These are phyloP conservation scores for Drosophila neotestacea DNA, from an alignment of 2,888 invertebrate genomes.

Conservation along the genomic window DNA sequence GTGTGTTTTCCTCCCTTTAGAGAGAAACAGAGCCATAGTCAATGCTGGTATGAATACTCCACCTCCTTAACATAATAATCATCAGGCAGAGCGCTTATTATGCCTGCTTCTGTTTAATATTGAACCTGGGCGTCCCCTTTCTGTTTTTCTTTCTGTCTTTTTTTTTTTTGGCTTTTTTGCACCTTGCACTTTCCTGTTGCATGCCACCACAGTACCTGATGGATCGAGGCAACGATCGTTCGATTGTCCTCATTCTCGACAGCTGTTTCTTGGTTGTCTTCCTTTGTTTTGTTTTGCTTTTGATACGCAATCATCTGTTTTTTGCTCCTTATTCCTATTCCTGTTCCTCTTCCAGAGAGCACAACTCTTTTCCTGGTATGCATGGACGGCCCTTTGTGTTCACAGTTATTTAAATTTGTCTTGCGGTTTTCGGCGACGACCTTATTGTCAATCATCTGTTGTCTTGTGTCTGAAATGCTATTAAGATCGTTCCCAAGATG, in stretches of 20 bases:
- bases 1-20: slow-evolving; percentile 3
- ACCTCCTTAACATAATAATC: slow-evolving; percentile 62
- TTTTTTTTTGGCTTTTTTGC: slow-evolving; percentile 51
- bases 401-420: slow-evolving; percentile 79
- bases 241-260: slow-evolving; percentile 60
- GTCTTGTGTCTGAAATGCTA: slow-evolving; percentile 42
- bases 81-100: slow-evolving; percentile 64
- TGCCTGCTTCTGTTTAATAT: slow-evolving; percentile 72
- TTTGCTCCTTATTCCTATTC: slow-evolving; percentile 24
- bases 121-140: slow-evolving; percentile 43
- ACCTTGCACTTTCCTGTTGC: slow-evolving; percentile 71
- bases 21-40: slow-evolving; percentile 7
- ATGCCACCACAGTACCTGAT: slow-evolving; percentile 38
- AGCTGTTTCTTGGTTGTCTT: slow-evolving; percentile 69
- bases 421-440: slow-evolving; percentile 65
- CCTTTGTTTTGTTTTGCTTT: slow-evolving; percentile 54
- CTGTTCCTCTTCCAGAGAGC: slow-evolving; percentile 15
- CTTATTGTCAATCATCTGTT: slow-evolving; percentile 79
- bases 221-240: slow-evolving; percentile 27
- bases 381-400: slow-evolving; percentile 32
- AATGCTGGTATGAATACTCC: slow-evolving; percentile 25
- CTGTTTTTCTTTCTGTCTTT: slow-evolving; percentile 1
- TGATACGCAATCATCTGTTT: slow-evolving; percentile 57
- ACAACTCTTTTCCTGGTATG: slow-evolving; percentile 40
- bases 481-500: slow-evolving; percentile 51